Evolutionary conservation across 2,113 vertebrate genomes (phyloP).

Genomic region (Toxotes jaculatrix): DNA sequence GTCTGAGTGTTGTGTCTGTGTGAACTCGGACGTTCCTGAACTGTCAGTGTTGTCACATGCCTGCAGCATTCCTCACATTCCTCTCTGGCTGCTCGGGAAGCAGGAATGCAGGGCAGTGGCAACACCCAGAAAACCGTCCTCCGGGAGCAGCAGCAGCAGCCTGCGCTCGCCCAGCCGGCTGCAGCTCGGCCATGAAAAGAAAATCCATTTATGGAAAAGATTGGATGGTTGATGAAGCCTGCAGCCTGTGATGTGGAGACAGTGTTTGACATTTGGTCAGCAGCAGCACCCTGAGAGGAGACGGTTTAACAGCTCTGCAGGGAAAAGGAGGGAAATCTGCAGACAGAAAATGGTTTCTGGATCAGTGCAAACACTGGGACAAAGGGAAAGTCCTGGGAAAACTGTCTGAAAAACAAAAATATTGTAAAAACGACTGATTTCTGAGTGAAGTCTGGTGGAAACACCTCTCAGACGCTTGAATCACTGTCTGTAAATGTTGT

Average conservation of each 20-base stretch:
- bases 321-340: slow-evolving; percentile 17
- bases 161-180: background rate
- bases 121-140: slow-evolving; percentile 53
- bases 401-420: slow-evolving; percentile 11
- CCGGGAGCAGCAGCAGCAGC: background rate
- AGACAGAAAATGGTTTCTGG: slow-evolving; percentile 6
- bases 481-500: slow-evolving; percentile 61
- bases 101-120: slow-evolving; percentile 47
- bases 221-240: background rate
- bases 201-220: slow-evolving; percentile 44
- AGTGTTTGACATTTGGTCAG: slow-evolving; percentile 14
- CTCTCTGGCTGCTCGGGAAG: slow-evolving; percentile 48
- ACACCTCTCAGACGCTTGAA: slow-evolving; percentile 56
- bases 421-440: slow-evolving; percentile 17
- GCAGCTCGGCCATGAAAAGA: background rate
- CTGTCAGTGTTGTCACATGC: slow-evolving; percentile 59
- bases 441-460: slow-evolving; percentile 31
- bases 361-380: background rate
- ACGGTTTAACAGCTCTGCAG: slow-evolving; percentile 8
- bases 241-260: slow-evolving; percentile 39
- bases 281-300: background rate
- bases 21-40: slow-evolving; percentile 1
- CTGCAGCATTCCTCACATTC: slow-evolving; percentile 66
- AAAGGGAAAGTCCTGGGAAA: background rate
- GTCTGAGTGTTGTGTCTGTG: background rate